A percentile compares a stretch with the other conserved stretches of the same genome.
phyloP scores from a whole-genome alignment of 2,797 vertebrate genomes.

The Uromys caudimaculatus region DNA sequence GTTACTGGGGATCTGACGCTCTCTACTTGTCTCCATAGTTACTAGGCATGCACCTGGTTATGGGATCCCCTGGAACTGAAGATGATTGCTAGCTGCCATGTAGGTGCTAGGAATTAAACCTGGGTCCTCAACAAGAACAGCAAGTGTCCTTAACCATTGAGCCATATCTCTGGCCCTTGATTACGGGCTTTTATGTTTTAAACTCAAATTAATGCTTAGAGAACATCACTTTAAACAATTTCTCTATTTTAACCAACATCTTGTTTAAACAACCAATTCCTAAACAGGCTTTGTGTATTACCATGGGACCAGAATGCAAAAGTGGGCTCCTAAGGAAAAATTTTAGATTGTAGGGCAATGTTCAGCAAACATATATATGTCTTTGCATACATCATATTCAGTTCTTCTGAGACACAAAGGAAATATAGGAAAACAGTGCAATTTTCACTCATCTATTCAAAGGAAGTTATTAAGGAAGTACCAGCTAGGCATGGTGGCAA shows the following conservation, averaged over 20 bases:
- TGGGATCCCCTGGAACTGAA: neutral
- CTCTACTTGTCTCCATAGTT: neutral
- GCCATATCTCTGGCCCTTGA: neutral
- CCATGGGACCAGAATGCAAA: neutral
- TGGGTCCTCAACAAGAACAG: neutral
- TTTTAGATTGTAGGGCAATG: neutral
- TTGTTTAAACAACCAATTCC: neutral
- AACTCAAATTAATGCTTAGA: slow-evolving; percentile 33
- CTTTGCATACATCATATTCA: neutral
- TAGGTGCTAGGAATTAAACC: neutral
- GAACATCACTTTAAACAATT: neutral
- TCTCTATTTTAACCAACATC: neutral
- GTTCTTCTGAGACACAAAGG: neutral
- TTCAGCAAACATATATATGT: neutral
- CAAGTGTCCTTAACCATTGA: neutral
- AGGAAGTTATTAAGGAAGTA: neutral
- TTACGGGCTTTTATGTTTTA: neutral
- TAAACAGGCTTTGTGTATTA: neutral
- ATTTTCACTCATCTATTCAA: neutral
- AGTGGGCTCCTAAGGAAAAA: neutral
- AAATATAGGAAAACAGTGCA: neutral
- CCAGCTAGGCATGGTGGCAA: neutral
- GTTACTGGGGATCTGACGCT: neutral
- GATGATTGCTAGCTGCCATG: neutral
- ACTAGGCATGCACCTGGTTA: neutral